Percentiles rank a stretch among this genome's conserved stretches.
Evolutionary conservation across 1,140 invertebrate genomes (phyloP).

Genomic region (Hetaerina americana): DNA sequence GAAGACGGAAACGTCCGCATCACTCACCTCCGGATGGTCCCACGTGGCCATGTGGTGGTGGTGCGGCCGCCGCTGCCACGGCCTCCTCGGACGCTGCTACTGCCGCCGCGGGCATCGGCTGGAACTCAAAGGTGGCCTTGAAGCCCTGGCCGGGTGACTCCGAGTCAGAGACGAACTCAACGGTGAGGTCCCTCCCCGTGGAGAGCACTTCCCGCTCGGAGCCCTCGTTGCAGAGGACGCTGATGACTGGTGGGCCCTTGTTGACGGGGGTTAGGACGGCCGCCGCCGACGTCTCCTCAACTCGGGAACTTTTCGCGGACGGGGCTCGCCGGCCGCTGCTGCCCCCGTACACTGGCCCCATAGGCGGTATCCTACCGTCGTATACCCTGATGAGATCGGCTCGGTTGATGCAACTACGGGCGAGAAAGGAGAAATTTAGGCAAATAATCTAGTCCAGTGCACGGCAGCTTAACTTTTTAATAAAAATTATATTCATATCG

Average conservation of each 20-base stretch:
- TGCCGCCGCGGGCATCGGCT: slow-evolving; percentile 25
- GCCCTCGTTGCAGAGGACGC: slow-evolving; percentile 64
- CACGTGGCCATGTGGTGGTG: slow-evolving; percentile 34
- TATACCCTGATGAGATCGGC: slow-evolving; percentile 68
- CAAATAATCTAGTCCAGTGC: no score
- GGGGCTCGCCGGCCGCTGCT: neutral
- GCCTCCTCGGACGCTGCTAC: neutral
- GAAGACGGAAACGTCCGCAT: no score
- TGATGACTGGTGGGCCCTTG: slow-evolving; percentile 45
- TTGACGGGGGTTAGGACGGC: neutral
- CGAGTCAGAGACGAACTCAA: slow-evolving; percentile 71
- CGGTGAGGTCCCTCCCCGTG: slow-evolving; percentile 58
- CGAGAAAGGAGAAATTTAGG: neutral
- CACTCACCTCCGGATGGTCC: slow-evolving; percentile 16
- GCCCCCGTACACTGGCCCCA: neutral
- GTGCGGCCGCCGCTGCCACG: slow-evolving; percentile 32
- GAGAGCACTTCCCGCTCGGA: slow-evolving; percentile 64
- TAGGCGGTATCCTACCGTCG: slow-evolving; percentile 49
- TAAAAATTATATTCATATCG: no score
- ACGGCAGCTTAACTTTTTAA: no score
- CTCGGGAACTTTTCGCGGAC: neutral
- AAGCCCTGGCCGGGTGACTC: slow-evolving; percentile 72
- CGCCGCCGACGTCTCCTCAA: neutral
- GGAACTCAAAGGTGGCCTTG: slow-evolving; percentile 68
- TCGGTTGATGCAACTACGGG: slow-evolving; percentile 59